phyloP scores from a whole-genome alignment of 2,888 invertebrate species.

The Lasioglossum marginatum region DNA sequence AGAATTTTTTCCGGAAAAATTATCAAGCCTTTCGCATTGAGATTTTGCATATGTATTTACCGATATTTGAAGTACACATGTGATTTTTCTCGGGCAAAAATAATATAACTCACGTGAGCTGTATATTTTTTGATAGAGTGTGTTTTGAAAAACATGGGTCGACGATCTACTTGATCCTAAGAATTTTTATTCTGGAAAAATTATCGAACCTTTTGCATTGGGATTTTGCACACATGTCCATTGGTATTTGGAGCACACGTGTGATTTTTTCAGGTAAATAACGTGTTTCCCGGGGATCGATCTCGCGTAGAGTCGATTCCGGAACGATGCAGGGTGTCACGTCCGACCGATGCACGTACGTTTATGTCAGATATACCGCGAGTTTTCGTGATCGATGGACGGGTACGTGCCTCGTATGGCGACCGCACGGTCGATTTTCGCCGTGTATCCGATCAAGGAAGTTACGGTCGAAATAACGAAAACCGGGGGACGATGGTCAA shows the following conservation, averaged over 20 bases:
- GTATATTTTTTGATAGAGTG: too few species aligned
- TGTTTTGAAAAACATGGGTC: neutral
- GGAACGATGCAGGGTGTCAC: constrained; percentile 23
- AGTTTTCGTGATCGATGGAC: constrained; percentile 54
- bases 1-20: neutral
- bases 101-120: neutral
- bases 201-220: too few species aligned
- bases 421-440: neutral
- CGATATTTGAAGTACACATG: neutral
- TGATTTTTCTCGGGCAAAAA: neutral
- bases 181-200: too few species aligned
- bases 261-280: neutral
- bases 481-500: neutral
- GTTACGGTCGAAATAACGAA: neutral
- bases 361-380: constrained; percentile 38
- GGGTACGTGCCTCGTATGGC: constrained; percentile 29
- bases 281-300: too few species aligned
- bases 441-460: neutral
- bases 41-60: neutral
- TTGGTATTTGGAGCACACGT: neutral
- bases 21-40: neutral
- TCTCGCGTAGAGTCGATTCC: neutral
- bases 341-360: constrained; percentile 28
- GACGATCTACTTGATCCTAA: too few species aligned
- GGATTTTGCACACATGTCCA: too few species aligned